A percentile compares a stretch with the other conserved stretches of the same genome.
phyloP scores from a whole-genome alignment of 2,888 invertebrate species.

The Philaethria dido region DNA sequence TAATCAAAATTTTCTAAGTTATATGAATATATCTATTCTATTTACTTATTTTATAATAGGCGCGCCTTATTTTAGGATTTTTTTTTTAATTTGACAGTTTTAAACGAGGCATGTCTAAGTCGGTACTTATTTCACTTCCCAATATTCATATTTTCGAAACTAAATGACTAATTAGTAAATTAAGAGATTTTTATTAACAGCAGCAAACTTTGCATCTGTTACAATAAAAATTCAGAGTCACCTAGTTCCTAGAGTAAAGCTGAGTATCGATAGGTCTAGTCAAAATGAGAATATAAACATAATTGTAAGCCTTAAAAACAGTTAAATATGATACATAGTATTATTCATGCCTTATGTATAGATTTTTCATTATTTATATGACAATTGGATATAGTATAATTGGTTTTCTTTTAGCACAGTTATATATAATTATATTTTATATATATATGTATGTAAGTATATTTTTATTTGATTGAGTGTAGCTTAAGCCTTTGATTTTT shows the following conservation, averaged over 20 bases:
- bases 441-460: neutral
- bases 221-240: slow-evolving; percentile 48
- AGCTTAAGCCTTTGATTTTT: neutral
- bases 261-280: slow-evolving; percentile 24
- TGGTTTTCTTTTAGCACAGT: neutral
- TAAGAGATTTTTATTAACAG: slow-evolving; percentile 20
- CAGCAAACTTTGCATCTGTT: slow-evolving; percentile 20
- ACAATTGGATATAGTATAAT: too few species aligned
- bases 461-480: neutral
- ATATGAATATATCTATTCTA: too few species aligned
- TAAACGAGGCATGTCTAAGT: neutral
- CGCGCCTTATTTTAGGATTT: too few species aligned
- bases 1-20: neutral
- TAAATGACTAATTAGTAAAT: slow-evolving; percentile 3
- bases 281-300: slow-evolving; percentile 16
- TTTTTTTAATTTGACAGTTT: neutral
- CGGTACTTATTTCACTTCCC: neutral
- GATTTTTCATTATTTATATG: neutral
- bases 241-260: slow-evolving; percentile 49
- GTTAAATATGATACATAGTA: neutral
- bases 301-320: slow-evolving; percentile 20
- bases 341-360: neutral
- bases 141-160: slow-evolving; percentile 4
- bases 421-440: neutral
- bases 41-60: too few species aligned